These are phyloP conservation scores for Pseudopipra pipra DNA, from an alignment of 2,113 vertebrate species.

Conservation along the genomic window DNA sequence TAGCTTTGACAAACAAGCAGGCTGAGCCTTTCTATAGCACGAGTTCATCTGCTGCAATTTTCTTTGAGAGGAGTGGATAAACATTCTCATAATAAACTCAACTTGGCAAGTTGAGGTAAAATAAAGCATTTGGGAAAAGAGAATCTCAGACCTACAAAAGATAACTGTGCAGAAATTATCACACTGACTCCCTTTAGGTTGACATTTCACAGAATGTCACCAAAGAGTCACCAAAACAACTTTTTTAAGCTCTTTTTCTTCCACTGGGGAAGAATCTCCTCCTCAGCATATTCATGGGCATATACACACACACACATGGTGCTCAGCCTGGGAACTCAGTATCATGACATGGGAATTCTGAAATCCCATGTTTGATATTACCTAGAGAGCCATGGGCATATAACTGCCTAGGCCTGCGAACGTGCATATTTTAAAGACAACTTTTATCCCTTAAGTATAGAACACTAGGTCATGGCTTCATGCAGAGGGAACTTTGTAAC, in stretches of 20 bases:
- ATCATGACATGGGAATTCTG: not conserved
- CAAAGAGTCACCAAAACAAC: not conserved
- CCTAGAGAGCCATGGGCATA: not conserved
- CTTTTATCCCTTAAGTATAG: not conserved
- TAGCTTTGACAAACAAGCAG: not conserved
- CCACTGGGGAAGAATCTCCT: not conserved
- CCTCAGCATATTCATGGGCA: not conserved
- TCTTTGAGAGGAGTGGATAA: not conserved
- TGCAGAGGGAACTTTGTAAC: not conserved
- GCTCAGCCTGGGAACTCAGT: not conserved
- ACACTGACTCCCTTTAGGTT: not conserved
- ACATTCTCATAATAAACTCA: not conserved
- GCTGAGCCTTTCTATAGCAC: not conserved
- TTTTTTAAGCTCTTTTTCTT: not conserved
- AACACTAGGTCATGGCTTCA: not conserved
- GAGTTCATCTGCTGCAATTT: not conserved
- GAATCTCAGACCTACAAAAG: not conserved
- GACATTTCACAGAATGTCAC: not conserved
- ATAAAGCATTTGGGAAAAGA: not conserved
- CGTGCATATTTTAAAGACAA: not conserved
- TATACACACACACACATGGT: rapidly evolving
- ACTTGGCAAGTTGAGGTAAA: not conserved
- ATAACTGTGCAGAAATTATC: not conserved
- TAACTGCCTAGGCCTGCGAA: not conserved
- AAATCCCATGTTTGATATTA: not conserved